Evolutionary conservation across 2,113 vertebrate genomes (phyloP), one percentile per base, ranked within the genome.

Genomic region (Psettodes erumei): DNA sequence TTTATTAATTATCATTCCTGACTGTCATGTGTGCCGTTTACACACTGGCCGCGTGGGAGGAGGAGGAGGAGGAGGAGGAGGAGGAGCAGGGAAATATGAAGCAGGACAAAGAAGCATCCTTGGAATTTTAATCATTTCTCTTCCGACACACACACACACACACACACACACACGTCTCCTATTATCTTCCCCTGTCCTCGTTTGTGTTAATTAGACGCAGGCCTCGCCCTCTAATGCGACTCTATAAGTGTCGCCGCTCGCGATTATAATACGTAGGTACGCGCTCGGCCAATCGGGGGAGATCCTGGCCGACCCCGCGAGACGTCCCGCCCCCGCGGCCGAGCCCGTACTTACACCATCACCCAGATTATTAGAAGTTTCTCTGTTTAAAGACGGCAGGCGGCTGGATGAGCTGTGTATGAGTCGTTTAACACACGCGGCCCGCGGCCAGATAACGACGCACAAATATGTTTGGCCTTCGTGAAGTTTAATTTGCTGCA

Each of bases 1-100:
- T 82, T 79, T 63, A 66, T 83, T 75, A 76, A 89, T 84, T 79
- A 86, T 79, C 55, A 84, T 81, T 83, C 79, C 81, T 67, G 67
- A 25, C 54, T 82, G 75, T 81, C 77, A 67, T 76, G 50, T 78
- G 54, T 78, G 61, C 83, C 71, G 59, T 81, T 85, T 78, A 72
- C 53, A 82, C 40, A 71, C 60, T 70, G 40, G 30, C 9, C 27
- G 67, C 32, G 68, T 64, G 68, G 83, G 56, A 60, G 32, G 23
- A 69, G 69, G 55, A 53, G n/a, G n/a, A n/a, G n/a, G n/a, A n/a
- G n/a, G n/a, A n/a, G n/a, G n/a, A n/a, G n/a, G n/a, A n/a, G n/a
- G n/a, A n/a, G n/a, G n/a, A n/a, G n/a, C n/a, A 32, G 32, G 40
- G 58, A 79, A 77, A 81, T 74, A 61, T 61, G 12, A 65, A 61